These are phyloP conservation scores for Cariama cristata DNA, from an alignment of 2,113 vertebrate species.

Conservation along the genomic window DNA sequence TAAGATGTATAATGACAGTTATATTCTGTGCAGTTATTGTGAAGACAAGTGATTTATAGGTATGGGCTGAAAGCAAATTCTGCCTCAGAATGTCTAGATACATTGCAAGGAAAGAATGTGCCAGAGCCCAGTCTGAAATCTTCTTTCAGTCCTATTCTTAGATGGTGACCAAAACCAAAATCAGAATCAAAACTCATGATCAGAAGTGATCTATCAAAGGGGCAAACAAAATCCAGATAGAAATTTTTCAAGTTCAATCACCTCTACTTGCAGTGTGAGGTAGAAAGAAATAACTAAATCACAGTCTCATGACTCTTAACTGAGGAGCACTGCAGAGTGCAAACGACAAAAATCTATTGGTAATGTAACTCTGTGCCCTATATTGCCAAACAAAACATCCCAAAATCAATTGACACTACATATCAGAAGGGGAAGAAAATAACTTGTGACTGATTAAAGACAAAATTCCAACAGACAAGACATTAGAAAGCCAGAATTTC, in stretches of 20 bases:
- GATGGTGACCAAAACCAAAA: not conserved
- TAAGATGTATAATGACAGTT: not conserved
- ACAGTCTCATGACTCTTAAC: not conserved
- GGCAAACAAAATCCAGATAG: not conserved
- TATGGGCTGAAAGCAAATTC: not conserved
- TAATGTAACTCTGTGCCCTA: not conserved
- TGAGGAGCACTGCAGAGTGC: not conserved
- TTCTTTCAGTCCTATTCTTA: not conserved
- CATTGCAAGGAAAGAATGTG: not conserved
- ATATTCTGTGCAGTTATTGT: not conserved
- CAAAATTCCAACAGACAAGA: not conserved
- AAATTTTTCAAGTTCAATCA: not conserved
- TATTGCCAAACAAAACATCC: not conserved
- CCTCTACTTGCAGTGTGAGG: not conserved
- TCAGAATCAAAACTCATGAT: not conserved
- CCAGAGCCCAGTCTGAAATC: not conserved
- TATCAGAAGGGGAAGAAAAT: not conserved
- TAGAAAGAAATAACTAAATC: not conserved
- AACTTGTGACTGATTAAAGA: not conserved
- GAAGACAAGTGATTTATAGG: not conserved
- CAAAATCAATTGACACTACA: not conserved
- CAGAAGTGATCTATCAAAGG: not conserved
- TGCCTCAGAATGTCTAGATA: not conserved
- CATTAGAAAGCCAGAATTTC: not conserved
- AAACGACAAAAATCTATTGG: not conserved